Evolutionary conservation across 1,140 invertebrate species (phyloP).

Genomic region (Ditylenchus dipsaci): DNA sequence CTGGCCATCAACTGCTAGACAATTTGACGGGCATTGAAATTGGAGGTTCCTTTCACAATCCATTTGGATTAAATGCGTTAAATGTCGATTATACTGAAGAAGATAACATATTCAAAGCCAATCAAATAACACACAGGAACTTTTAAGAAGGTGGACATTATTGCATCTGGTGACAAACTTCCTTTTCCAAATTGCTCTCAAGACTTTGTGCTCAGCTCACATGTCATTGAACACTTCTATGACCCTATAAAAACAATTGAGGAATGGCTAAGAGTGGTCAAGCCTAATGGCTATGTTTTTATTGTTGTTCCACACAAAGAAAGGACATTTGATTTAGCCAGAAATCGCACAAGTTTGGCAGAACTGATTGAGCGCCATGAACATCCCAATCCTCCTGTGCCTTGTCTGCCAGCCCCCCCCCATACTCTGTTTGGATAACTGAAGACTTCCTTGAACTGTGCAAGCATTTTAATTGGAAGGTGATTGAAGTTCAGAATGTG

Average conservation of each 20-base stretch:
- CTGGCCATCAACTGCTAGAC: conserved; percentile 7
- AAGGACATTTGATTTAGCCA: conserved; percentile 8
- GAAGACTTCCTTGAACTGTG: conserved; percentile 19
- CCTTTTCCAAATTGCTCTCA: conserved; percentile 11
- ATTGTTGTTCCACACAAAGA: conserved; percentile 18
- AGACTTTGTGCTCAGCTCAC: conserved; percentile 22
- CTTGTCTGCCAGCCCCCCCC: not conserved
- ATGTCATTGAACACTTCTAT: conserved; percentile 22
- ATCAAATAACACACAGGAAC: not conserved
- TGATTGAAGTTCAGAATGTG: conserved; percentile 10
- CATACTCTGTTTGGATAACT: conserved; percentile 15
- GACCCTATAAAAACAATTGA: conserved; percentile 20
- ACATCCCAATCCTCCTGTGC: not conserved
- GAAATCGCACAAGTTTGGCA: conserved; percentile 9
- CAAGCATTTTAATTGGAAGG: conserved; percentile 19
- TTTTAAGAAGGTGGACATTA: conserved; percentile 6
- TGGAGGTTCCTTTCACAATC: not conserved
- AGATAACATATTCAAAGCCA: not conserved
- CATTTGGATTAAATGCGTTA: not conserved
- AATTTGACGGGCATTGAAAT: not conserved
- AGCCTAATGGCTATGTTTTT: conserved; percentile 14
- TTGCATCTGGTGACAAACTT: conserved; percentile 13
- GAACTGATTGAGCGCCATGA: conserved; percentile 8
- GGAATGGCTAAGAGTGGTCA: conserved; percentile 15
- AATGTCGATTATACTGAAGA: conserved; percentile 3